These are phyloP conservation scores for Agriopis aurantiaria DNA, from an alignment of 2,888 invertebrate species.

Conservation along the genomic window DNA sequence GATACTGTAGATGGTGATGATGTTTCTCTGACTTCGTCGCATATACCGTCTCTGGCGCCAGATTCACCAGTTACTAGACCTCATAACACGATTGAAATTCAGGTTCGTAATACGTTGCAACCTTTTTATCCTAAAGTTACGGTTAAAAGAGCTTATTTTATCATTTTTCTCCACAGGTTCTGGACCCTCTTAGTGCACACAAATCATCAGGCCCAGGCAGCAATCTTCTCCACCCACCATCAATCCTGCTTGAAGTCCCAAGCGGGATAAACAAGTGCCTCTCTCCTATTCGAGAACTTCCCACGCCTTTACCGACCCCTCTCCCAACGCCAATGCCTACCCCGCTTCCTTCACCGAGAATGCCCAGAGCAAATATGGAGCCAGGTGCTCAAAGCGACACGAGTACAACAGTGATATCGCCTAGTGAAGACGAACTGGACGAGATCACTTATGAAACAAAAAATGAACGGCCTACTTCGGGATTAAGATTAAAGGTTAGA, in stretches of 20 bases:
- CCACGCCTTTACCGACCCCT: conserved; percentile 90
- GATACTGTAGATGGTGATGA: conserved; percentile 90
- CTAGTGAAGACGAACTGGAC: conserved; percentile 80
- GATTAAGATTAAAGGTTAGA: conserved; percentile 73
- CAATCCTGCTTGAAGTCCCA: conserved; percentile 92
- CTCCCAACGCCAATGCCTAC: conserved; percentile 89
- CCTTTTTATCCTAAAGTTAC: neutral
- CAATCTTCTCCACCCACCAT: conserved; percentile 90
- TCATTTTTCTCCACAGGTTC: conserved; percentile 72
- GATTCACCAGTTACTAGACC: conserved; percentile 87
- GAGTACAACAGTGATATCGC: conserved; percentile 65
- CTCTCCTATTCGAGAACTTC: conserved; percentile 92
- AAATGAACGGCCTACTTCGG: conserved; percentile 67
- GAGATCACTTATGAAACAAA: conserved; percentile 71
- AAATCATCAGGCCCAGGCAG: conserved; percentile 85
- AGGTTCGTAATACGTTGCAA: conserved; percentile 57
- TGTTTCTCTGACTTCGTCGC: conserved; percentile 90
- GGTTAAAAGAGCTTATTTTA: neutral
- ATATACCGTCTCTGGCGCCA: conserved; percentile 84
- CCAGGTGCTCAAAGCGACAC: conserved; percentile 66
- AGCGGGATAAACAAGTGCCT: conserved; percentile 91
- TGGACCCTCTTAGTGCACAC: conserved; percentile 90
- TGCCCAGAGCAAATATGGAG: conserved; percentile 76
- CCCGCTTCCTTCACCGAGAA: conserved; percentile 85
- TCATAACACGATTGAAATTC: conserved; percentile 81